phyloP scores from a whole-genome alignment of 2,888 invertebrate species.

The Limenitis camilla region DNA sequence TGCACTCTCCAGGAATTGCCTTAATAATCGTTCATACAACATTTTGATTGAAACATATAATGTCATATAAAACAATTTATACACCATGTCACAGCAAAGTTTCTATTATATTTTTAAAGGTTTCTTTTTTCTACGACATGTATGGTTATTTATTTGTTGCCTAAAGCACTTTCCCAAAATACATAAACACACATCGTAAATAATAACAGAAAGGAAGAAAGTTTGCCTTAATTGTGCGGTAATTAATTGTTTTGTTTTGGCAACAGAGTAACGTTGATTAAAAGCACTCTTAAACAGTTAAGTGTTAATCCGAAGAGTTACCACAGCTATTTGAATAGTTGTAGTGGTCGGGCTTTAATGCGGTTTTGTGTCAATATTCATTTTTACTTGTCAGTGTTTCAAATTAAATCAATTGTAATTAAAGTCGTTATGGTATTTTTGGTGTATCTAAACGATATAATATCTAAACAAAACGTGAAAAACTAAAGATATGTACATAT shows the following conservation, averaged over 20 bases:
- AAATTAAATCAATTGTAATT: too few species aligned
- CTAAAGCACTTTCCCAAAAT: not conserved
- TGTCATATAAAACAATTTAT: not conserved
- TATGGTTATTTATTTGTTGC: not conserved
- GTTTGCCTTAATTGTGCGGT: slow-evolving; percentile 19
- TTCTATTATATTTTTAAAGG: too few species aligned
- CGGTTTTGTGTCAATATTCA: not conserved
- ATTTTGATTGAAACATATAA: not conserved
- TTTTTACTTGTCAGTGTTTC: too few species aligned
- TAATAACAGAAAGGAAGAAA: slow-evolving; percentile 21
- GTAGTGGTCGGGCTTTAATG: not conserved
- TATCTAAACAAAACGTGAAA: too few species aligned
- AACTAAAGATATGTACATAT: too few species aligned
- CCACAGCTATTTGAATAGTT: slow-evolving; percentile 1
- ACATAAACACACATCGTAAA: slow-evolving; percentile 13
- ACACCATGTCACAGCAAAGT: too few species aligned
- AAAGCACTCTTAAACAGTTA: slow-evolving; percentile 1
- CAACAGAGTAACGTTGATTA: not conserved
- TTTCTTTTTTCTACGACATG: too few species aligned
- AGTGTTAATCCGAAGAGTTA: not conserved
- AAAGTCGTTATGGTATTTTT: too few species aligned
- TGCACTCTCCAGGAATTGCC: too few species aligned
- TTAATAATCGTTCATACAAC: too few species aligned
- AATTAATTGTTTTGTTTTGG: slow-evolving; percentile 18
- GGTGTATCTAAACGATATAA: too few species aligned